A percentile compares a stretch with the other conserved stretches of the same genome.
Evolutionary conservation across 2,888 invertebrate species (phyloP).

Genomic region (Leucophenga montana): DNA sequence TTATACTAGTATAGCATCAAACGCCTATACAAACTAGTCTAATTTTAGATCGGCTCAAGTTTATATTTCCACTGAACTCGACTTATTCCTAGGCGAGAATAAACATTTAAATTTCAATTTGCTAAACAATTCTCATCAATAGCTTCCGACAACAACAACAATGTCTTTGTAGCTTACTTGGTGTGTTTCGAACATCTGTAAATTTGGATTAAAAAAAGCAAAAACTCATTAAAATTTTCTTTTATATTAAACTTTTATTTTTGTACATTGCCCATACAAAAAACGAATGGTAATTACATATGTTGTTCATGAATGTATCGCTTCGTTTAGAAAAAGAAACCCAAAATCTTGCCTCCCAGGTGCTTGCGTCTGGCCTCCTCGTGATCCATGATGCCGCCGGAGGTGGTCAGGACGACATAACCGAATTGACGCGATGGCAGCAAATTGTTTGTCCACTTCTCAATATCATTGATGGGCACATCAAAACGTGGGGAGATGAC

Average conservation of each 20-base stretch:
- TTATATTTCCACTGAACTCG: no score
- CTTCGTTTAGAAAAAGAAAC: conserved; percentile 96
- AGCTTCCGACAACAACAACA: no score
- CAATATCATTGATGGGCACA: conserved; percentile 94
- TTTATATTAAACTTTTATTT: background rate
- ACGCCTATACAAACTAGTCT: no score
- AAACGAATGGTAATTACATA: background rate
- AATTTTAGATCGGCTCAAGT: no score
- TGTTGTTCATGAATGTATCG: background rate
- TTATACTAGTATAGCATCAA: no score
- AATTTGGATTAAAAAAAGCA: background rate
- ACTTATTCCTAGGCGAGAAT: no score
- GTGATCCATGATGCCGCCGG: conserved; percentile 99
- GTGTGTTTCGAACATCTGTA: no score
- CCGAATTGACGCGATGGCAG: conserved; percentile 99
- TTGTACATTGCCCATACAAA: conserved; percentile 4
- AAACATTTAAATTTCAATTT: no score
- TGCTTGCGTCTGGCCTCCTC: conserved; percentile 99
- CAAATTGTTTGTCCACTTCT: conserved; percentile 97
- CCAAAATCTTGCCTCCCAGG: conserved; percentile 98
- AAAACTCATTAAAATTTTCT: background rate
- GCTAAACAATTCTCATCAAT: no score
- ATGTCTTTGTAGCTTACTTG: no score
- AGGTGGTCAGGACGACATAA: conserved; percentile 97
- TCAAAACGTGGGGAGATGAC: conserved; percentile 98